phyloP scores from a whole-genome alignment of 2,797 vertebrate genomes.

The Gila robusta region DNA sequence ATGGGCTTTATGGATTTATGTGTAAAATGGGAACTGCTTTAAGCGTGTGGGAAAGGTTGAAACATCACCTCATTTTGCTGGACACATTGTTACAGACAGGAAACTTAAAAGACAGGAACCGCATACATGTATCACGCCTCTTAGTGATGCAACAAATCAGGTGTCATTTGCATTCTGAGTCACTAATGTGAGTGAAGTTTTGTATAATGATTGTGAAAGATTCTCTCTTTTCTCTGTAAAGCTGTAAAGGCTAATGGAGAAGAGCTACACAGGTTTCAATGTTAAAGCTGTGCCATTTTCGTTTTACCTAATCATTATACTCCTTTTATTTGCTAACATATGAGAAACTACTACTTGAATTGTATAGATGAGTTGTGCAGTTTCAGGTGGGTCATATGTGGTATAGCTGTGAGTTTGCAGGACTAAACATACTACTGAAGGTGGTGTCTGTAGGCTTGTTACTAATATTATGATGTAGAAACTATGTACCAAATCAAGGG shows the following conservation, averaged over 20 bases:
- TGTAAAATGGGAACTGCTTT: conserved; percentile 54
- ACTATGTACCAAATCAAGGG: conserved; percentile 67
- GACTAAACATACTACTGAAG: conserved; percentile 70
- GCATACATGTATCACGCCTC: conserved; percentile 27
- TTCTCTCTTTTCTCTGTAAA: conserved; percentile 59
- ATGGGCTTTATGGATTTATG: conserved; percentile 58
- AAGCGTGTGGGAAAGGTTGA: conserved; percentile 57
- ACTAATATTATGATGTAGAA: conserved; percentile 65
- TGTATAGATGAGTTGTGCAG: conserved; percentile 67
- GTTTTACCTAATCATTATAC: conserved; percentile 63
- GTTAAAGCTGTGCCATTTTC: conserved; percentile 72
- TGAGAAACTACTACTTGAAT: conserved; percentile 83
- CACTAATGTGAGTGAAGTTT: conserved; percentile 57
- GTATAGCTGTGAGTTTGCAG: conserved; percentile 58
- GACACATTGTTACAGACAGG: conserved; percentile 50
- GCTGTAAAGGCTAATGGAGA: conserved; percentile 63
- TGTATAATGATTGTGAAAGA: conserved; percentile 66
- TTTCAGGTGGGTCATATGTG: conserved; percentile 68
- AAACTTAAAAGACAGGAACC: conserved; percentile 52
- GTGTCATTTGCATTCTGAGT: conserved; percentile 64
- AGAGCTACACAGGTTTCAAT: conserved; percentile 67
- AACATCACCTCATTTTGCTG: neutral
- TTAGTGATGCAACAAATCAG: conserved; percentile 79
- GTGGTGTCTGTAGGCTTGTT: conserved; percentile 67
- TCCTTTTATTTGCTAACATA: conserved; percentile 59